A percentile compares a stretch with the other conserved stretches of the same genome.
Evolutionary conservation across 1,140 invertebrate species (phyloP).

Genomic region (Drosophila albomicans): DNA sequence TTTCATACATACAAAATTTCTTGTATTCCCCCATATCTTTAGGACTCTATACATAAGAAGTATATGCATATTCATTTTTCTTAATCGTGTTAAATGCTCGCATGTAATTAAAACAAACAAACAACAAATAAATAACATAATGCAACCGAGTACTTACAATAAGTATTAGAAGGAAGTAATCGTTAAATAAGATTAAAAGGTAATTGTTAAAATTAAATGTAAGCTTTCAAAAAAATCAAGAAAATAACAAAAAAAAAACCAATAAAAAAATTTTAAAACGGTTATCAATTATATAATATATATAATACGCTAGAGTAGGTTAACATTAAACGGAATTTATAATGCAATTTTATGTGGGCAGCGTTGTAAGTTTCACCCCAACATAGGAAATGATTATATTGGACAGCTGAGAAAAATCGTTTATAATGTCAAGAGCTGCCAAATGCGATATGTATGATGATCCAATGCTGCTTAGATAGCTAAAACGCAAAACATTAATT

Average conservation of each 20-base stretch:
- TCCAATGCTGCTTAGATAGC: constrained; percentile 44
- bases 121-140: constrained; percentile 47
- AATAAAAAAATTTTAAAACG: constrained; percentile 52
- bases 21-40: constrained; percentile 52
- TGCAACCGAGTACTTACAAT: constrained; percentile 50
- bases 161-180: constrained; percentile 62
- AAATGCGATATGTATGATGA: constrained; percentile 24
- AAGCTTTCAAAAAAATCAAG: constrained; percentile 41
- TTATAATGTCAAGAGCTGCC: constrained; percentile 33
- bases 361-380: constrained; percentile 34
- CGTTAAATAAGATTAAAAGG: constrained; percentile 72
- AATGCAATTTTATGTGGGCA: constrained; percentile 42
- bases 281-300: constrained; percentile 63
- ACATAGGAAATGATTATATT: constrained; percentile 38
- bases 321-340: constrained; percentile 39
- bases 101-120: constrained; percentile 46
- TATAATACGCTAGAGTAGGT: constrained; percentile 47
- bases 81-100: constrained; percentile 48
- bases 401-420: constrained; percentile 28
- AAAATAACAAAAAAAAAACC: constrained; percentile 13
- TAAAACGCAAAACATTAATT: constrained; percentile 31
- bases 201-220: constrained; percentile 74
- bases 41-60: constrained; percentile 31
- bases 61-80: constrained; percentile 44
- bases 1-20: constrained; percentile 46